Percentiles rank a stretch among this genome's conserved stretches.
These are phyloP conservation scores for Carpatolechia fugitivella DNA, from an alignment of 2,888 invertebrate species.

Conservation along the genomic window DNA sequence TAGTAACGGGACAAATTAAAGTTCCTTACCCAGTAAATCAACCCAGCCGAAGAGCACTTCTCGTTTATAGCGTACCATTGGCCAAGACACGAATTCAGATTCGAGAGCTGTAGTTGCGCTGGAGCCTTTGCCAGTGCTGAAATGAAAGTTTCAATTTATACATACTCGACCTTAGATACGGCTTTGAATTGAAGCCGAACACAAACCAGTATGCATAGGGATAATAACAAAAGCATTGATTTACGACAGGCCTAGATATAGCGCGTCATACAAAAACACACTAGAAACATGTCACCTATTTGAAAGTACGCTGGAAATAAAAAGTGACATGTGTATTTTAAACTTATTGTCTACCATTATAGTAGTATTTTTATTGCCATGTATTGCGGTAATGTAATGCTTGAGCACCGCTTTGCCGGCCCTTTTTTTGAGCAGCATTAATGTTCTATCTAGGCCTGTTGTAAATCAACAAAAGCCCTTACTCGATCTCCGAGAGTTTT, in stretches of 20 bases:
- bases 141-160: neutral
- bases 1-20: too few relatives aligned
- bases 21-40: conserved; percentile 82
- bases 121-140: conserved; percentile 40
- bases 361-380: neutral
- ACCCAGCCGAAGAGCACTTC: conserved; percentile 92
- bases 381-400: too few relatives aligned
- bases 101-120: conserved; percentile 61
- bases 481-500: conserved; percentile 82
- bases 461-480: conserved; percentile 40
- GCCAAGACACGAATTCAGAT: conserved; percentile 87
- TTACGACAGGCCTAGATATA: too few relatives aligned
- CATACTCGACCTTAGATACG: too few relatives aligned
- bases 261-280: too few relatives aligned
- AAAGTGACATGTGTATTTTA: too few relatives aligned
- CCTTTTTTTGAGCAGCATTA: neutral
- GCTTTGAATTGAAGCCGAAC: too few relatives aligned
- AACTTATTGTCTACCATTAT: neutral
- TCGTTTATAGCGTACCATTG: conserved; percentile 86
- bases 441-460: too few relatives aligned
- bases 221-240: too few relatives aligned
- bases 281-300: too few relatives aligned
- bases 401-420: neutral
- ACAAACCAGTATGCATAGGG: too few relatives aligned
- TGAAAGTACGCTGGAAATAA: too few relatives aligned